These are phyloP conservation scores for Gastrophryne carolinensis DNA, from an alignment of 2,797 vertebrate genomes.

Conservation along the genomic window DNA sequence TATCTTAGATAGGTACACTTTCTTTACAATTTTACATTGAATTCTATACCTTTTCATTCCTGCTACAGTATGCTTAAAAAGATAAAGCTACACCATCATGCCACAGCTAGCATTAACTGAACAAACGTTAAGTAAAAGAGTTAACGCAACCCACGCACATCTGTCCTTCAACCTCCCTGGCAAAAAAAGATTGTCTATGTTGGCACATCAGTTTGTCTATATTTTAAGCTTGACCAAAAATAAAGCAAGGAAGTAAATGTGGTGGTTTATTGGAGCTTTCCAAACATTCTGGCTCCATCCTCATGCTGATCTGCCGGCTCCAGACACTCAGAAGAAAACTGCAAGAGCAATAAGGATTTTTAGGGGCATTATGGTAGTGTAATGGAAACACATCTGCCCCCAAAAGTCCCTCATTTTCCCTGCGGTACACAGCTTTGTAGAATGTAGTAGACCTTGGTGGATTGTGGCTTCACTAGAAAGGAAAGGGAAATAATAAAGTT, in stretches of 20 bases:
- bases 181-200: constrained; percentile 16
- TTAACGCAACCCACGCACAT: constrained; percentile 17
- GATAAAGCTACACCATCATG: background rate
- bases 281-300: constrained; percentile 54
- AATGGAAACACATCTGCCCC: constrained; percentile 89
- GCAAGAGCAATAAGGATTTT: constrained; percentile 95
- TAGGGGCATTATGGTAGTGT: constrained; percentile 90
- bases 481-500: constrained; percentile 60
- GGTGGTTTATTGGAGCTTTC: constrained; percentile 31
- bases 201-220: constrained; percentile 23
- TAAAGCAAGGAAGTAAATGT: constrained; percentile 21
- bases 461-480: constrained; percentile 62
- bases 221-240: constrained; percentile 28
- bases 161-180: constrained; percentile 17
- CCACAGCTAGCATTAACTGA: background rate
- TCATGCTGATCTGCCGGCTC: constrained; percentile 53
- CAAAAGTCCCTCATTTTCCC: constrained; percentile 93
- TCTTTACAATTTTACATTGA: too few relatives aligned
- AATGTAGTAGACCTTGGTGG: constrained; percentile 59
- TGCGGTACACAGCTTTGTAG: constrained; percentile 70
- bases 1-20: too few relatives aligned
- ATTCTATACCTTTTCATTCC: too few relatives aligned
- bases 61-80: too few relatives aligned
- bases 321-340: constrained; percentile 71
- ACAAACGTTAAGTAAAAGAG: background rate